phyloP scores from a whole-genome alignment of 2,797 vertebrate genomes.

The Phylloscopus collybita region DNA sequence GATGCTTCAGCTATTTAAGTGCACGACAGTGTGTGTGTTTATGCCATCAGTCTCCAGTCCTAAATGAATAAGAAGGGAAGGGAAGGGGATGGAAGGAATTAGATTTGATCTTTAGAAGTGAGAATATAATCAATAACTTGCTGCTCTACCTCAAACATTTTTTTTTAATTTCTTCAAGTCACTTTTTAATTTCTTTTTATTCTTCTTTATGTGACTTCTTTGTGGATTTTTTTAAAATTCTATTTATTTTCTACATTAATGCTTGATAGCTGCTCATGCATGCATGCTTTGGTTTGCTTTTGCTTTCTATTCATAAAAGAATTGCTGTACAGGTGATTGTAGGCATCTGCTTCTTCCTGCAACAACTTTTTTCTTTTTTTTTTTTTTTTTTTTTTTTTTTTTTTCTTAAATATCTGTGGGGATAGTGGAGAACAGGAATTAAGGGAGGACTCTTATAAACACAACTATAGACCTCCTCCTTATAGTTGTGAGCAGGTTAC shows the following conservation, averaged over 20 bases:
- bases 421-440: neutral
- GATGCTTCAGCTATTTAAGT: neutral
- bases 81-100: neutral
- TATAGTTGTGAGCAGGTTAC: neutral
- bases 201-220: neutral
- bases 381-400: neutral
- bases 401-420: neutral
- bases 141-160: neutral
- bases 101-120: neutral
- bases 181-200: neutral
- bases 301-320: neutral
- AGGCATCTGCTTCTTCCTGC: slow-evolving; percentile 5
- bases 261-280: neutral
- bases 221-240: neutral
- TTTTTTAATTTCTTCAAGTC: neutral
- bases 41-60: neutral
- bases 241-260: neutral
- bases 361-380: neutral
- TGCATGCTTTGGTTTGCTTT: neutral
- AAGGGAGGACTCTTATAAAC: neutral
- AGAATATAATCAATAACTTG: neutral
- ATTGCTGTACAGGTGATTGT: slow-evolving; percentile 7
- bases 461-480: neutral
- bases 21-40: neutral
- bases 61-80: neutral